A percentile compares a stretch with the other conserved stretches of the same genome.
Evolutionary conservation across 1,140 invertebrate genomes (phyloP).

Genomic region (Heliconius nattereri): DNA sequence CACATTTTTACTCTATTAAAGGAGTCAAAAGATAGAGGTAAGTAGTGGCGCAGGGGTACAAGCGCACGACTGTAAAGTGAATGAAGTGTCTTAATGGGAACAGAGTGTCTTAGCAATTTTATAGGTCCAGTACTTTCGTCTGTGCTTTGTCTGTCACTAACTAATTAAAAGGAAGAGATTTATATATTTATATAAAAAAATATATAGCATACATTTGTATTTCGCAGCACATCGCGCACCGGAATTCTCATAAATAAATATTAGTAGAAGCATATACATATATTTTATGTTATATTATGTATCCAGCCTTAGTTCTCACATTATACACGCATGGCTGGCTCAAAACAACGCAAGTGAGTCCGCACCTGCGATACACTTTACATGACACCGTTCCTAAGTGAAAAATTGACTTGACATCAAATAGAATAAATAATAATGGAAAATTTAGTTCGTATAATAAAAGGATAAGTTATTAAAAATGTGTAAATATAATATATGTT

Average conservation of each 20-base stretch:
- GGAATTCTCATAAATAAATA: conserved; percentile 1
- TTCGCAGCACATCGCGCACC: not conserved
- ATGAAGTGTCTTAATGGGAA: too few species aligned
- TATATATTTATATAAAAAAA: too few species aligned
- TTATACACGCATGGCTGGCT: conserved; percentile 40
- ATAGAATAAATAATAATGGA: not conserved
- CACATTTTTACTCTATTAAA: too few species aligned
- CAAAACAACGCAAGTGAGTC: conserved; percentile 35
- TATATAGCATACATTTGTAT: too few species aligned
- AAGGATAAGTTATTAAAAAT: too few species aligned
- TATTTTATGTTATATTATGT: not conserved
- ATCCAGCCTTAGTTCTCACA: conserved; percentile 24
- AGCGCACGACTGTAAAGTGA: too few species aligned
- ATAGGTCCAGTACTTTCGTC: too few species aligned
- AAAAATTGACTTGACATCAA: not conserved
- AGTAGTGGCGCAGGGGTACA: too few species aligned
- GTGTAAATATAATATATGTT: not conserved
- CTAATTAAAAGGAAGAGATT: too few species aligned
- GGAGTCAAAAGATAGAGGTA: too few species aligned
- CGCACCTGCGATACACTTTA: conserved; percentile 32
- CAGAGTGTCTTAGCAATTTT: too few species aligned
- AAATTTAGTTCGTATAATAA: not conserved
- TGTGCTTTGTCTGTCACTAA: too few species aligned
- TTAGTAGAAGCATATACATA: not conserved
- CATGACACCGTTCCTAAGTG: conserved; percentile 17